phyloP scores from a whole-genome alignment of 2,888 invertebrate genomes.

The Idaea dimidiata region DNA sequence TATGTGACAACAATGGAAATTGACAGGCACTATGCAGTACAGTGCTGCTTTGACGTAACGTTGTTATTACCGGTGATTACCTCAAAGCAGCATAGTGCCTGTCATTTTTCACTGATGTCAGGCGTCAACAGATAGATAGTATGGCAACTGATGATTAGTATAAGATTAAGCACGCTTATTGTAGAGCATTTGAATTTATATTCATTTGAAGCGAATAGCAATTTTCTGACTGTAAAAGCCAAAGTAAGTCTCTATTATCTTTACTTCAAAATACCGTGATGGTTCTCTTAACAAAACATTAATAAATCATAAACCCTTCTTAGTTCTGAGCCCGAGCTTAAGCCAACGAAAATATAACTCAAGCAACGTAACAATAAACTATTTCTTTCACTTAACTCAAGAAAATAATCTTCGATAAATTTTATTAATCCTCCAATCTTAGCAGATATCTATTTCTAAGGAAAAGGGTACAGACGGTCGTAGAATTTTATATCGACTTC shows the following conservation, averaged over 20 bases:
- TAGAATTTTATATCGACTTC: conserved; percentile 18
- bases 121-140: background rate
- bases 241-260: background rate
- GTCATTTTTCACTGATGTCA: background rate
- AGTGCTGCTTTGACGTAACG: too few species aligned
- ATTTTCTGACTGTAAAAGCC: background rate
- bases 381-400: conserved; percentile 1
- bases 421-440: background rate
- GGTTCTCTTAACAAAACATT: background rate
- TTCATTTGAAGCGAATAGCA: background rate
- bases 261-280: background rate
- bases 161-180: too few species aligned
- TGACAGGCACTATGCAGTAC: too few species aligned
- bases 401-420: conserved; percentile 2
- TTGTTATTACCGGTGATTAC: too few species aligned
- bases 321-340: background rate
- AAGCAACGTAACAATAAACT: background rate
- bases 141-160: too few species aligned
- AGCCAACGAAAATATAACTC: background rate
- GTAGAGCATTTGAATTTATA: too few species aligned
- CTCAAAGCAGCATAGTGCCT: too few species aligned
- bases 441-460: conserved; percentile 11
- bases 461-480: conserved; percentile 16
- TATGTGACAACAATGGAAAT: too few species aligned
- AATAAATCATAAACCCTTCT: conserved; percentile 1